phyloP scores from a whole-genome alignment of 1,140 invertebrate species.

The Ooceraea biroi region DNA sequence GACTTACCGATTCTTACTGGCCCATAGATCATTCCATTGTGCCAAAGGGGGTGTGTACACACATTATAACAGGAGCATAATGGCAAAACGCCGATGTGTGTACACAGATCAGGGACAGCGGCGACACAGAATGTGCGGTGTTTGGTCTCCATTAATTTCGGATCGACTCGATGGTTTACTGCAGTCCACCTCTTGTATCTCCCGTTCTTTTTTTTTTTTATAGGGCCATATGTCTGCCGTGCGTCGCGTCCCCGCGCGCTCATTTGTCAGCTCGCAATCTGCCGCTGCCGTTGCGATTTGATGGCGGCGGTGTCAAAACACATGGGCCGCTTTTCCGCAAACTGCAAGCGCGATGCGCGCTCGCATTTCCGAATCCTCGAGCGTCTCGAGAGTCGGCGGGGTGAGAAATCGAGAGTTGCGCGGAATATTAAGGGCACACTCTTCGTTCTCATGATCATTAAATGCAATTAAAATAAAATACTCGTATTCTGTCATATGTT shows the following conservation, averaged over 20 bases:
- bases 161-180: slow-evolving; percentile 79
- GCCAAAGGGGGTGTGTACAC: slow-evolving; percentile 78
- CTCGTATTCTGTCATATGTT: too few relatives aligned
- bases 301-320: slow-evolving; percentile 79
- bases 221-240: slow-evolving; percentile 82
- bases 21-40: slow-evolving; percentile 81
- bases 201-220: slow-evolving; percentile 81
- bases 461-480: too few relatives aligned
- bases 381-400: slow-evolving; percentile 11
- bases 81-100: slow-evolving; percentile 75
- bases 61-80: slow-evolving; percentile 79
- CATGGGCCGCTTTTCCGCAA: slow-evolving; percentile 61
- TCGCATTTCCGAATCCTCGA: slow-evolving; percentile 38
- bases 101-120: slow-evolving; percentile 75
- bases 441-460: too few relatives aligned
- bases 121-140: slow-evolving; percentile 80
- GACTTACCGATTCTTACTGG: slow-evolving; percentile 56
- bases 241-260: slow-evolving; percentile 74
- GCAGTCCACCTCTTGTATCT: slow-evolving; percentile 73
- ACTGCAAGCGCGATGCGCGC: neutral
- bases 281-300: slow-evolving; percentile 78
- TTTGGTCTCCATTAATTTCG: slow-evolving; percentile 85
- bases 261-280: slow-evolving; percentile 83
- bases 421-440: neutral
- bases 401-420: neutral